Percentiles rank a stretch among this genome's conserved stretches.
These are phyloP conservation scores for Phrynocephalus vlangalii DNA, from an alignment of 2,797 vertebrate species.

Conservation along the genomic window DNA sequence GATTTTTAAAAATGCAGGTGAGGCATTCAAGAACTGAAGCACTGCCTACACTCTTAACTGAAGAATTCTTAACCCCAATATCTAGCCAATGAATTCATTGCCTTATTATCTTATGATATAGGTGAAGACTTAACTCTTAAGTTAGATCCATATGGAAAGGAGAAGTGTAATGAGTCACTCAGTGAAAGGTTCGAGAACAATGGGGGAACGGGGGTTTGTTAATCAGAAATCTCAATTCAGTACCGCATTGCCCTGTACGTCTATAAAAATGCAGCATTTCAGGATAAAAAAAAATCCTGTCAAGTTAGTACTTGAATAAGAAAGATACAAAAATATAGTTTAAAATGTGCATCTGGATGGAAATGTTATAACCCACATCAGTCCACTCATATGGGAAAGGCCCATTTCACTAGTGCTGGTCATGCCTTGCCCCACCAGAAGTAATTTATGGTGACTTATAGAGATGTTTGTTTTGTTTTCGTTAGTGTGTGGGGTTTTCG, in stretches of 20 bases:
- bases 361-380: background rate
- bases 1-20: background rate
- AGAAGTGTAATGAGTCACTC: background rate
- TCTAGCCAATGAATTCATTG: background rate
- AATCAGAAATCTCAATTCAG: background rate
- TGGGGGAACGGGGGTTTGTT: too few relatives aligned
- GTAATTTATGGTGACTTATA: background rate
- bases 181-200: too few relatives aligned
- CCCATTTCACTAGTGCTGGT: background rate
- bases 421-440: background rate
- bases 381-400: background rate
- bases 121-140: background rate
- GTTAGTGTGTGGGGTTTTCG: background rate
- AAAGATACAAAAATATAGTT: conserved; percentile 10
- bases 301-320: conserved; percentile 1
- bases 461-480: too few relatives aligned
- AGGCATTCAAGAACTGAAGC: background rate
- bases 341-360: conserved; percentile 10
- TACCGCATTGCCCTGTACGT: background rate
- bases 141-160: background rate
- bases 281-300: background rate
- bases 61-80: background rate
- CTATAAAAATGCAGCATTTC: background rate
- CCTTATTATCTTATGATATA: background rate
- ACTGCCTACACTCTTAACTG: background rate